Base-by-base conservation (phyloP, 2,888 invertebrate genomes). In the Peribatodes rhomboidaria region DNA sequence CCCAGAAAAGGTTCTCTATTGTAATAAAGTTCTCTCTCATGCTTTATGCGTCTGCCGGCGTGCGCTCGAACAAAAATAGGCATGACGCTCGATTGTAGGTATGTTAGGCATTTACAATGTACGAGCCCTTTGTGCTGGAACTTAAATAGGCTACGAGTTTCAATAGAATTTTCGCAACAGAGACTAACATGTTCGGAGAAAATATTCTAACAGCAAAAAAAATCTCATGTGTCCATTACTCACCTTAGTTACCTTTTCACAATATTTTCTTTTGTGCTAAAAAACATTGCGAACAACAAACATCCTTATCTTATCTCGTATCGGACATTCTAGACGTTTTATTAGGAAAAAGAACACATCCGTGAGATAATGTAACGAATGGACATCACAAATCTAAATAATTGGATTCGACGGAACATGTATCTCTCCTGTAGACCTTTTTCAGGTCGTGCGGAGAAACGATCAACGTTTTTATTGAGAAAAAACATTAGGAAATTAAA, bases 371-470 rank as follows among this genome's bases (percentile, higher is more conserved):
- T 44, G 56, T 68, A 61, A 63, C 41, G 41, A 61, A 70, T 68
- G 67, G 67, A 63, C 64, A 42, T 63, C 57, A 68, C 68, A 68
- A 67, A 70, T 70, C 70, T 68, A 61, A 62, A 55, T 70, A 67
- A 70, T 63, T 60, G 64, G 20, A 44, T 55, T 14, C 37, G 27
- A 33, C 22, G 33, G 46, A 47, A 52, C 46, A 14, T 35, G 11
- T 54, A 31, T 50, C 42, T 56, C 37, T 27, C 16, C 27, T 37
- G 22, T 16, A 27, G 22, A 57, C 27, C 42, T 57, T 50, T 61
- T 62, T 27, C 20, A n/a, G 27, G 18, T 35, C 6, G 41, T 33
- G 13, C 20, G 41, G 42, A 50, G 33, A 54, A 49, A 60, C 52
- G n/a, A 44, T 52, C 42, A 49, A 49, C 14, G 13, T 53, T 53